phyloP scores from a whole-genome alignment of 2,797 vertebrate species.

The Enteromius thamalakanensis region DNA sequence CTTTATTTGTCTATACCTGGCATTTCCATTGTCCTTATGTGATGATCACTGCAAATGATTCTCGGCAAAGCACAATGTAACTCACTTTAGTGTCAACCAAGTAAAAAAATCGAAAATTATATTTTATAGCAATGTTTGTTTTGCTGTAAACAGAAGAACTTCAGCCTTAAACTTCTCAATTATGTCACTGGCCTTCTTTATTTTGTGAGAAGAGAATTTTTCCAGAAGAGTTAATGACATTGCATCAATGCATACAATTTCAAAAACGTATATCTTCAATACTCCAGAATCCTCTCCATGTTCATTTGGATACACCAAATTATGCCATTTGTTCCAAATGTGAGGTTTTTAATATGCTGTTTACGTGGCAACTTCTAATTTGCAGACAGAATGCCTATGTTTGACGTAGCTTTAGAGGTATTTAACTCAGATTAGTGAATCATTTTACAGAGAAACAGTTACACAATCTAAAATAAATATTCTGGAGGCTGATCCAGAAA shows the following conservation, averaged over 20 bases:
- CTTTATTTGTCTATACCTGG: slow-evolving; percentile 1
- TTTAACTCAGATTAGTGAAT: slow-evolving; percentile 6
- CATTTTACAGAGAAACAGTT: background rate
- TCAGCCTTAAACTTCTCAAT: background rate
- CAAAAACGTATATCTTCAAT: background rate
- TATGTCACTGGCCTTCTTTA: background rate
- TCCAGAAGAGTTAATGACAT: background rate
- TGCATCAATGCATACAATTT: background rate
- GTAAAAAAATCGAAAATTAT: background rate
- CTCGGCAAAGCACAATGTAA: background rate
- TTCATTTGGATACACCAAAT: background rate
- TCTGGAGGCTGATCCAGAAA: background rate
- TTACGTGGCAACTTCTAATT: no score
- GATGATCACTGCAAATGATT: slow-evolving; percentile 2
- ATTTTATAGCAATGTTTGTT: background rate
- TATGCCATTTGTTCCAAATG: background rate
- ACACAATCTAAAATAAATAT: background rate
- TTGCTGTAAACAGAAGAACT: background rate
- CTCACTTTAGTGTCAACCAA: background rate
- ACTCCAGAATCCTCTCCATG: background rate
- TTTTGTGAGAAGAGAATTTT: background rate
- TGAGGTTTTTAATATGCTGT: background rate
- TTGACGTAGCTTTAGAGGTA: background rate
- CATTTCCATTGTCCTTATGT: background rate
- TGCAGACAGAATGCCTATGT: background rate